Conservation (phyloP, 92 coral and sea anemone species). For the Isaurus tuberculatus region DNA sequence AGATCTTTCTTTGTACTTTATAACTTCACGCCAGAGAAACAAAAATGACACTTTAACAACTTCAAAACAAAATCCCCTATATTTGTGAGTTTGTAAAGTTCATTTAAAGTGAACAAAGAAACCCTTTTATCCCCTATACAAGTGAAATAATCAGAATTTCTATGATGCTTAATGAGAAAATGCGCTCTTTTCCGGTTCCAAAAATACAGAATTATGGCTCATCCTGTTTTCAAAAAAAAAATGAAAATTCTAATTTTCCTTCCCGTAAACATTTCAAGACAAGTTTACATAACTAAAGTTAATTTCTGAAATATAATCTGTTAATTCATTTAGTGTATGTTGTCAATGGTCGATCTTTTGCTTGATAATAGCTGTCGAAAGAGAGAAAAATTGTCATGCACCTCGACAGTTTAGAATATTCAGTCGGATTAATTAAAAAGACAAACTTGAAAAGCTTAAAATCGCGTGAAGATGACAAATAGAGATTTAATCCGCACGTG, state of each 20-base stretch:
- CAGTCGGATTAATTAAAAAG: conserved; percentile 42
- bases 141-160: conserved; percentile 42
- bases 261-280: conserved; percentile 35
- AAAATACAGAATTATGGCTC: conserved; percentile 31
- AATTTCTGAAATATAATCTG: conserved; percentile 36
- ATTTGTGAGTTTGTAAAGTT: background rate
- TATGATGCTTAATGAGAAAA: conserved; percentile 46
- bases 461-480: conserved; percentile 42
- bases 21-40: conserved; percentile 12
- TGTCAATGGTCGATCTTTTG: conserved; percentile 37
- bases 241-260: conserved; percentile 38
- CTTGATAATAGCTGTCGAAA: conserved; percentile 43
- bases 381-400: conserved; percentile 10
- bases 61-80: background rate
- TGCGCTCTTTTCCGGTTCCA: conserved; percentile 47
- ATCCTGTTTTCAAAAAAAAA: conserved; percentile 52
- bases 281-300: conserved; percentile 34
- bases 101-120: conserved; percentile 19
- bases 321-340: conserved; percentile 46
- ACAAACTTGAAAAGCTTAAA: conserved; percentile 44
- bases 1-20: background rate
- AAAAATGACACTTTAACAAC: conserved; percentile 19
- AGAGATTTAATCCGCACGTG: conserved; percentile 30
- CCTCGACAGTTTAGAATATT: conserved; percentile 28
- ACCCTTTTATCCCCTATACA: background rate